A percentile compares a stretch with the other conserved stretches of the same genome.
These are phyloP conservation scores for Dione juno DNA, from an alignment of 2,888 invertebrate genomes.

Conservation along the genomic window DNA sequence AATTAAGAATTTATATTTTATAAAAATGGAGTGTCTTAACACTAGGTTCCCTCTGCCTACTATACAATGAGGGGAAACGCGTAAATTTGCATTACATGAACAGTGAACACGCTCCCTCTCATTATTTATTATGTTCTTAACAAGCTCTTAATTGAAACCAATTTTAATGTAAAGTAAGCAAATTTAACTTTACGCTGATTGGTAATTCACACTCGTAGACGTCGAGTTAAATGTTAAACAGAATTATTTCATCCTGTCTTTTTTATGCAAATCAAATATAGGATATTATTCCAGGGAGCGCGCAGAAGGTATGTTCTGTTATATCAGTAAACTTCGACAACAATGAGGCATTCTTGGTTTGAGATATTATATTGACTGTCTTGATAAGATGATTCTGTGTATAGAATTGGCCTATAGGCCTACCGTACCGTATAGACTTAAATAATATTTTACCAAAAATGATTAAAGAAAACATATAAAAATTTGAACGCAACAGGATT, in stretches of 20 bases:
- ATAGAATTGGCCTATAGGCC: too few relatives aligned
- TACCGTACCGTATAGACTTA: not conserved
- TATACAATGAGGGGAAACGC: too few relatives aligned
- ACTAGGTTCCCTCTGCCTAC: too few relatives aligned
- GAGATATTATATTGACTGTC: constrained; percentile 31
- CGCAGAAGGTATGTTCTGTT: constrained; percentile 29
- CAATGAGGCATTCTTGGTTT: constrained; percentile 33
- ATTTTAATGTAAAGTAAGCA: not conserved
- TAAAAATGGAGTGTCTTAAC: too few relatives aligned
- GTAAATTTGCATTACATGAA: not conserved
- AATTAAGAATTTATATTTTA: too few relatives aligned
- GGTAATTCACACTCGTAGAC: constrained; percentile 30
- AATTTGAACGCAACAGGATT: too few relatives aligned
- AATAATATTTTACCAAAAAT: constrained; percentile 8
- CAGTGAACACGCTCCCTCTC: not conserved
- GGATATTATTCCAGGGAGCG: constrained; percentile 49
- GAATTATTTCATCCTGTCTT: constrained; percentile 50
- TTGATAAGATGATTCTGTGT: constrained; percentile 21
- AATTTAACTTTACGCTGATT: not conserved
- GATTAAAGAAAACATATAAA: too few relatives aligned
- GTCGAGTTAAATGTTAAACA: constrained; percentile 49
- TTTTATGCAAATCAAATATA: constrained; percentile 64
- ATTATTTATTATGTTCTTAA: not conserved
- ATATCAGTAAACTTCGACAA: constrained; percentile 34
- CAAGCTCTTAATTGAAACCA: not conserved